These are phyloP conservation scores for Pollicipes pollicipes DNA, from an alignment of 1,140 invertebrate species.

Conservation along the genomic window DNA sequence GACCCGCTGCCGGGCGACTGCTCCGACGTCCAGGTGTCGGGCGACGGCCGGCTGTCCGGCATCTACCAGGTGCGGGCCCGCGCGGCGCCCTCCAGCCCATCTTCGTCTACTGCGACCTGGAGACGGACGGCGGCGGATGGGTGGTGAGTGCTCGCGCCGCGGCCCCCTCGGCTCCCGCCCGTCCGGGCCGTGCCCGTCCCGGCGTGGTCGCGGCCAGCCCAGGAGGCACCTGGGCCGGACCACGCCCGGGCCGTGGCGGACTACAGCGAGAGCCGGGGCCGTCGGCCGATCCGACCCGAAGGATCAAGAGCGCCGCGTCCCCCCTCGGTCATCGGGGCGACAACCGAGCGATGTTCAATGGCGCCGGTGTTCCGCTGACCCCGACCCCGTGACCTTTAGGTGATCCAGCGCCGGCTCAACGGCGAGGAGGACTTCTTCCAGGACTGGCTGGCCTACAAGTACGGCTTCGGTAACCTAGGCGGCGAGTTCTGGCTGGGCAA, in stretches of 20 bases:
- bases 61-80: constrained; percentile 27
- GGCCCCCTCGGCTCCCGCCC: too few relatives aligned
- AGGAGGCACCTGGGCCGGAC: too few relatives aligned
- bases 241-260: too few relatives aligned
- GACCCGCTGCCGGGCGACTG: constrained; percentile 24
- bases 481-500: constrained; percentile 44
- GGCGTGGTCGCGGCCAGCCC: too few relatives aligned
- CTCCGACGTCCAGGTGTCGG: constrained; percentile 18
- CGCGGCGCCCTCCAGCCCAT: constrained; percentile 28
- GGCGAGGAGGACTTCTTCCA: constrained; percentile 42
- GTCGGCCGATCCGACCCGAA: too few relatives aligned
- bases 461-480: constrained; percentile 44
- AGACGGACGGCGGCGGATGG: constrained; percentile 38
- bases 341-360: too few relatives aligned
- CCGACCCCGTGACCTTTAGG: constrained; percentile 21
- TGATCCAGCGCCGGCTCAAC: constrained; percentile 40
- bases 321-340: too few relatives aligned
- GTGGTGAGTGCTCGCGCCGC: too few relatives aligned
- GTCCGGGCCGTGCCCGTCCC: too few relatives aligned
- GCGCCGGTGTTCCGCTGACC: too few relatives aligned
- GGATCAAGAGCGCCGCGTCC: too few relatives aligned
- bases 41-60: constrained; percentile 23
- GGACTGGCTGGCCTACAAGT: constrained; percentile 43
- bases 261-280: too few relatives aligned
- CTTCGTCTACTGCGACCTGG: constrained; percentile 41